Evolutionary conservation across 2,888 invertebrate species (phyloP).

Genomic region (Metacarcinus magister): DNA sequence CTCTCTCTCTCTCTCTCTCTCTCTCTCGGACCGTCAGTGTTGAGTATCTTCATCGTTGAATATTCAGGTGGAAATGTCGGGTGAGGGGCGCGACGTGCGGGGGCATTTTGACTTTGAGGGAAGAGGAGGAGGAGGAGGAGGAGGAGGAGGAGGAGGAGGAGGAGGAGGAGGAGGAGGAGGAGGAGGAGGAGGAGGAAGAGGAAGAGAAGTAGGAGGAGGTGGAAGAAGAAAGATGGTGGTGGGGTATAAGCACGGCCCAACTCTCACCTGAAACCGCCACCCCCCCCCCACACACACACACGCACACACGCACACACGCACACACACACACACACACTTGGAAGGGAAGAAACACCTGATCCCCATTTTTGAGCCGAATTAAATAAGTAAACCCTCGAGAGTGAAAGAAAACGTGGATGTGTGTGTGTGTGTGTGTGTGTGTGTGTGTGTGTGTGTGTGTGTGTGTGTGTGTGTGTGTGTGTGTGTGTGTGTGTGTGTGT

Average conservation of each 20-base stretch:
- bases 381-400: not conserved
- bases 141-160: not conserved
- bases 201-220: too few relatives aligned
- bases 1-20: not conserved
- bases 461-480: not conserved
- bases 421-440: not conserved
- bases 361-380: not conserved
- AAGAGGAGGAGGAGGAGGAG: too few relatives aligned
- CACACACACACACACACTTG: too few relatives aligned
- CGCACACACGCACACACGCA: too few relatives aligned
- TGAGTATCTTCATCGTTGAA: not conserved
- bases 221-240: too few relatives aligned
- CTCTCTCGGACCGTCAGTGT: not conserved
- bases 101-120: not conserved
- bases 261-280: too few relatives aligned
- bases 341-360: not conserved
- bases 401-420: not conserved
- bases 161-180: not conserved
- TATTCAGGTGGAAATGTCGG: slow-evolving; percentile 26
- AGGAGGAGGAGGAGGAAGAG: too few relatives aligned
- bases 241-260: too few relatives aligned
- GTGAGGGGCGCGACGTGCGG: not conserved
- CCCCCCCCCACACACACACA: too few relatives aligned
- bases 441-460: not conserved
- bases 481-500: not conserved